A percentile compares a stretch with the other conserved stretches of the same genome.
Evolutionary conservation across 2,113 vertebrate genomes (phyloP).

Genomic region (human): GRCh38 chr4:146622501-146623000

Average conservation of each 20-base stretch:
- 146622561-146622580: neutral
- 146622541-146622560: neutral
- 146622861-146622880: neutral
- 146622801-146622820: neutral
- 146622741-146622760: neutral
- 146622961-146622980: neutral
- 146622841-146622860: neutral
- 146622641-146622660: neutral
- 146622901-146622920: neutral
- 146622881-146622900: neutral
- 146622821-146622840: neutral
- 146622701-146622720: neutral
- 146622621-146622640: neutral
- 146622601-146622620: neutral
- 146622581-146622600: neutral
- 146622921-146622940: neutral
- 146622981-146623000: neutral
- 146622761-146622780: neutral
- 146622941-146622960: neutral
- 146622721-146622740: neutral
- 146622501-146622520: neutral
- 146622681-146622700: neutral
- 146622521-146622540: neutral
- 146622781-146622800: neutral
- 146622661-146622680: neutral